Evolutionary conservation across 2,797 vertebrate genomes (phyloP).

Genomic region (Enteromius fasciolatus): DNA sequence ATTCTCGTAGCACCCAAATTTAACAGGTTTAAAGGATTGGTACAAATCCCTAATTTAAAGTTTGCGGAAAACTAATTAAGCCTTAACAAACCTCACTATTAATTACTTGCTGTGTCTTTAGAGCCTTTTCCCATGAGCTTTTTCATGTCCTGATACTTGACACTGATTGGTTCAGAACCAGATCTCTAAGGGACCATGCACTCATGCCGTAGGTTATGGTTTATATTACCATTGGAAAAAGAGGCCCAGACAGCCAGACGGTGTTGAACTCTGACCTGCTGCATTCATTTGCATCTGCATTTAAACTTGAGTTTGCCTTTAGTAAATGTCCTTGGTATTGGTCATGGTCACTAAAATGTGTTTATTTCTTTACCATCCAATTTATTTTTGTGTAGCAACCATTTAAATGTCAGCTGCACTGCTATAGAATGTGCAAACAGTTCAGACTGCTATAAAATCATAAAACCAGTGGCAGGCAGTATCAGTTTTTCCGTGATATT

Average conservation of each 20-base stretch:
- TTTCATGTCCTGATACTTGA: conserved; percentile 62
- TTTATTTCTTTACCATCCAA: neutral
- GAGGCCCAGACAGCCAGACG: neutral
- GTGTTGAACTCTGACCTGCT: conserved; percentile 7
- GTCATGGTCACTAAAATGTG: neutral
- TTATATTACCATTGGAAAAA: conserved; percentile 11
- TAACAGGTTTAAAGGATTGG: neutral
- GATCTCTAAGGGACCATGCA: neutral
- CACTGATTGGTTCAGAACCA: conserved; percentile 2
- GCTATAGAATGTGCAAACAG: neutral
- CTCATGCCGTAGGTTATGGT: neutral
- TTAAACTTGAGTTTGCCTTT: neutral
- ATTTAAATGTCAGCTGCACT: neutral
- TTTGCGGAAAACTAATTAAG: neutral
- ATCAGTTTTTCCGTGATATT: neutral
- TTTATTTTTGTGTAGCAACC: neutral
- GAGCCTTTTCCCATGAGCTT: conserved; percentile 78
- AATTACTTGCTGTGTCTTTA: conserved; percentile 60
- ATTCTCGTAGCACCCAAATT: too few relatives aligned
- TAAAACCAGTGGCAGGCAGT: neutral
- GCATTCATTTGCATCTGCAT: neutral
- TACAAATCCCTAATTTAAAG: neutral
- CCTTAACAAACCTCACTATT: neutral
- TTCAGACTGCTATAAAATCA: neutral
- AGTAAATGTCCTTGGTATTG: neutral